These are phyloP conservation scores for Erethizon dorsatum DNA, from an alignment of 2,797 vertebrate genomes.

Conservation along the genomic window DNA sequence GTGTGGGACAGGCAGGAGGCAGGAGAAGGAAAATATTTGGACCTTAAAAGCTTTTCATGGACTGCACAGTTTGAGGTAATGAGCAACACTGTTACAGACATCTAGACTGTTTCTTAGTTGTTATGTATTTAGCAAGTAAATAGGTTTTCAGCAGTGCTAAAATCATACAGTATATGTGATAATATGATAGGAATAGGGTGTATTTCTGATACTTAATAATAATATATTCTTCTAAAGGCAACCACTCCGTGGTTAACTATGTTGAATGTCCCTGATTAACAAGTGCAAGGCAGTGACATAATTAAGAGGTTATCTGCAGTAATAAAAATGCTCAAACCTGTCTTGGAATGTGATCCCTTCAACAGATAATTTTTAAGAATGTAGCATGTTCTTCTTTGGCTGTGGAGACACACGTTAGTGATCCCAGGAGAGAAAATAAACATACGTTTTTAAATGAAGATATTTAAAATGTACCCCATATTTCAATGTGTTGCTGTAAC, in stretches of 20 bases:
- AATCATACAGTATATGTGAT: slow-evolving; percentile 85
- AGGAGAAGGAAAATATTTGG: slow-evolving; percentile 67
- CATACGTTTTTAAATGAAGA: slow-evolving; percentile 85
- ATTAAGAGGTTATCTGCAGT: slow-evolving; percentile 88
- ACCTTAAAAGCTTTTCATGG: slow-evolving; percentile 38
- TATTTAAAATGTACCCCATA: slow-evolving; percentile 86
- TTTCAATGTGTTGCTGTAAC: slow-evolving; percentile 85
- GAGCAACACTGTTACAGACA: slow-evolving; percentile 78
- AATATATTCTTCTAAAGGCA: slow-evolving; percentile 82
- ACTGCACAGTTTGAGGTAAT: slow-evolving; percentile 73
- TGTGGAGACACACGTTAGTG: slow-evolving; percentile 80
- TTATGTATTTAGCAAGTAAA: slow-evolving; percentile 86
- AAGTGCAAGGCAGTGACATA: slow-evolving; percentile 88
- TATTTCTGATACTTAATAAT: slow-evolving; percentile 88
- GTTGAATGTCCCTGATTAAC: slow-evolving; percentile 88
- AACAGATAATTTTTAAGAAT: slow-evolving; percentile 90
- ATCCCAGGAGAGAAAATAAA: slow-evolving; percentile 85
- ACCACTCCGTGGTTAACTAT: slow-evolving; percentile 84
- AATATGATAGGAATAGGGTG: slow-evolving; percentile 85
- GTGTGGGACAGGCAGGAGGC: neutral
- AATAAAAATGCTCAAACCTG: slow-evolving; percentile 88
- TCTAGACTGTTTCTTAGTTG: slow-evolving; percentile 79
- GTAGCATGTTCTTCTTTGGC: slow-evolving; percentile 87
- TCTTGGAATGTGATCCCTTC: slow-evolving; percentile 89
- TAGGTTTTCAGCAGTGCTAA: slow-evolving; percentile 84